Percentiles rank a stretch among this genome's conserved stretches.
These are phyloP conservation scores for Sceloporus undulatus DNA, from an alignment of 2,113 vertebrate species.

Conservation along the genomic window DNA sequence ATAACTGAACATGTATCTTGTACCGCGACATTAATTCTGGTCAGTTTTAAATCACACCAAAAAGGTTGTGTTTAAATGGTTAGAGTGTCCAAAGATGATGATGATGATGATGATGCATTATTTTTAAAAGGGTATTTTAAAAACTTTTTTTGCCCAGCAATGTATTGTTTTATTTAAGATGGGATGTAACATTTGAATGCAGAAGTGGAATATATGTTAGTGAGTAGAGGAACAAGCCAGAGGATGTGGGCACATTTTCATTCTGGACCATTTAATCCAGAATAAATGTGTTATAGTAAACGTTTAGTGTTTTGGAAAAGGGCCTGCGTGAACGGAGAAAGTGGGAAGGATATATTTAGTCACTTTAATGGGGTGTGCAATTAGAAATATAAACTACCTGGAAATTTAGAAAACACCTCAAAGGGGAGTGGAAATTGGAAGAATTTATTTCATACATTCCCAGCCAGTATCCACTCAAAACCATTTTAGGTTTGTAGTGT, in stretches of 20 bases:
- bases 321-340: not conserved
- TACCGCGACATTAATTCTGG: not conserved
- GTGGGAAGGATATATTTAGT: too few relatives aligned
- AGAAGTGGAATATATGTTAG: not conserved
- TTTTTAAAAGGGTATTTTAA: not conserved
- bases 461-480: not conserved
- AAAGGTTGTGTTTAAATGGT: not conserved
- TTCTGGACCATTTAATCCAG: not conserved
- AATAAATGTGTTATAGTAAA: not conserved
- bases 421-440: not conserved
- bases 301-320: not conserved
- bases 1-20: not conserved
- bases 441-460: not conserved
- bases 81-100: too few relatives aligned
- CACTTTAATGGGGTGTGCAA: conserved; percentile 33
- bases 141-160: not conserved
- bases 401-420: not conserved
- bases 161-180: not conserved
- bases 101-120: too few relatives aligned
- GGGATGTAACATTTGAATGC: not conserved
- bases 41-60: not conserved
- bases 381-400: not conserved
- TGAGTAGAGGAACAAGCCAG: not conserved
- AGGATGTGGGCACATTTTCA: too few relatives aligned
- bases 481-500: not conserved